A percentile compares a stretch with the other conserved stretches of the same genome.
Evolutionary conservation across 2,113 vertebrate genomes (phyloP).

Genomic region (Scophthalmus maximus): DNA sequence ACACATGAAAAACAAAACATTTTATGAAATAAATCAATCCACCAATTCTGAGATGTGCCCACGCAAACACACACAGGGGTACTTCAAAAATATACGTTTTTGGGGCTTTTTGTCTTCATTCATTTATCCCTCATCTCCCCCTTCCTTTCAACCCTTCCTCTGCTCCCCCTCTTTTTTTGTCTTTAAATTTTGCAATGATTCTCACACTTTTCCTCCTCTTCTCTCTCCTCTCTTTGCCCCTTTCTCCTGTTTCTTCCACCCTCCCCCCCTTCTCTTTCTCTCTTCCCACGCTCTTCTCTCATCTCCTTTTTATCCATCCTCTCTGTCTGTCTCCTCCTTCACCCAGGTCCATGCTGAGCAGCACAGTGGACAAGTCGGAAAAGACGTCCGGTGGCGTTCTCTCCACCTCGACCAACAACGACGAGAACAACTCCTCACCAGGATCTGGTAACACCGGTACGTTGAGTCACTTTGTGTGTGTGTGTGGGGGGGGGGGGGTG

Average conservation of each 20-base stretch:
- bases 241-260: neutral
- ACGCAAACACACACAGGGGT: constrained; percentile 65
- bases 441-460: constrained; percentile 79
- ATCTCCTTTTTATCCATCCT: neutral
- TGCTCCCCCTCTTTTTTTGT: constrained; percentile 23
- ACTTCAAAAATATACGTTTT: constrained; percentile 28
- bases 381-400: constrained; percentile 80
- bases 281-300: neutral
- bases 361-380: constrained; percentile 80
- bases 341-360: constrained; percentile 84
- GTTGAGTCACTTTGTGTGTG: neutral
- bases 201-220: constrained; percentile 21
- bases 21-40: no score
- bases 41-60: no score
- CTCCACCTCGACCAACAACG: constrained; percentile 80
- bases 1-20: neutral
- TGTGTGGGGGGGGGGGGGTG: no score
- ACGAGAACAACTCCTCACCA: constrained; percentile 87
- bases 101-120: constrained; percentile 46
- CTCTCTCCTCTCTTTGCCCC: neutral
- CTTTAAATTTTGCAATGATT: constrained; percentile 24
- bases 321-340: constrained; percentile 26
- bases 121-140: constrained; percentile 55
- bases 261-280: no score
- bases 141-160: constrained; percentile 41